Base-by-base conservation (phyloP, 1,140 invertebrate genomes). In the Zaprionus kolodkinae region DNA sequence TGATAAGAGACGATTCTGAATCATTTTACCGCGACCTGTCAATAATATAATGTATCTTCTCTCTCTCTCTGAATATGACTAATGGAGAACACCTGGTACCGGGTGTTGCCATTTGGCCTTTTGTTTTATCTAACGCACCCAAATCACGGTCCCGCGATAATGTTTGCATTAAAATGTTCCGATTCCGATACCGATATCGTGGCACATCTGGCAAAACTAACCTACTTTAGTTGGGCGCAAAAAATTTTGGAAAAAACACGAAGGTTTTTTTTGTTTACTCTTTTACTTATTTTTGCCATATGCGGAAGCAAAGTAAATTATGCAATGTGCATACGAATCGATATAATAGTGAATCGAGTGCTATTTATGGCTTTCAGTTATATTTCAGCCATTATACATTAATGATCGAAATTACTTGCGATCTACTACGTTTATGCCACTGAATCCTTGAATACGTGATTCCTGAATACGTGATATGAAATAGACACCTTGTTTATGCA, bases 201-300 rank as follows among this genome's bases (percentile, higher is more conserved):
- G 35, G 55, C 76, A 75, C 76, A 78, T 78, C 76, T 75, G 72
- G 64, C 66, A 38, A n/a, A 15, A 35, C 45, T 17, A 6, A 35
- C 40, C n/a, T 15, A 36, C 7, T 57, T 10, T 30, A 45, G 7
- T 36, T 55, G 27, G 36, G 45, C 13, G 36, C 36, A 43, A 9
- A 43, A 9, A 54, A 25, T 25, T 48, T 9, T 48, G 9, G 0
- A 43, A 43, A 55, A 55, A n/a, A 55, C 12, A 55, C 21, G 21
- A 21, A 21, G n/a, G n/a, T n/a, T 9, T 17, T 63, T 17, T 63
- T 69, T 74, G 38, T 62, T 74, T 74, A 74, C 62, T 69, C n/a
- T 74, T 74, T n/a, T n/a, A n/a, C 57, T 36, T 50, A n/a, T 61
- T 64, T 43, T 35, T 35, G 71, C 21, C 17, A 62, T 35, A 55